These are phyloP conservation scores for Drosophila flavopinicola DNA, from an alignment of 2,888 invertebrate genomes.

Conservation along the genomic window DNA sequence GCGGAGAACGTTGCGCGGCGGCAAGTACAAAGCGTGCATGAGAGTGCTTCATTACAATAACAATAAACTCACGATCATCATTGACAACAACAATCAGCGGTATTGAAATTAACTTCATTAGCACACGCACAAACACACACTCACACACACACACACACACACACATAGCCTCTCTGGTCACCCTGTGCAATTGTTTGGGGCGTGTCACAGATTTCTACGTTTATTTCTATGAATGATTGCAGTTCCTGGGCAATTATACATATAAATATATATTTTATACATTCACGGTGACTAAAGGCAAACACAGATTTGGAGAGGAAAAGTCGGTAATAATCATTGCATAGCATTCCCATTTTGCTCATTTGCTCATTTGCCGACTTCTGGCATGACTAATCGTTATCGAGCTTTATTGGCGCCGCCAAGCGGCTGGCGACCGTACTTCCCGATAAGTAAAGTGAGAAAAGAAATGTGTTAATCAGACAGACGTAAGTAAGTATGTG, in stretches of 20 bases:
- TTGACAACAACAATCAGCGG: constrained; percentile 44
- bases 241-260: constrained; percentile 36
- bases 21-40: constrained; percentile 65
- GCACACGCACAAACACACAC: constrained; percentile 21
- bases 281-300: constrained; percentile 46
- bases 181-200: constrained; percentile 20
- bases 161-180: constrained; percentile 12
- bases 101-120: constrained; percentile 67
- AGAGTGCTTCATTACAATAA: constrained; percentile 20
- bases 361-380: not conserved
- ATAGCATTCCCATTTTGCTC: constrained; percentile 15
- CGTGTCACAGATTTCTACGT: constrained; percentile 31
- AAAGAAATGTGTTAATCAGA: constrained; percentile 69
- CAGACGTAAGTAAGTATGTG: not conserved
- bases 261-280: not conserved
- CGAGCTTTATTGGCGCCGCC: constrained; percentile 69
- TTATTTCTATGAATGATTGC: constrained; percentile 37
- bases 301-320: constrained; percentile 29
- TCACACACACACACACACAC: too few species aligned
- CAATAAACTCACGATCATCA: constrained; percentile 35
- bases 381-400: constrained; percentile 66
- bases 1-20: constrained; percentile 42
- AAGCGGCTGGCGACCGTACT: constrained; percentile 39
- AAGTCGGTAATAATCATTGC: constrained; percentile 29
- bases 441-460: constrained; percentile 49